Conservation (phyloP, 53 echinoderm and acorn worm genomes). For the Apostichopus leukothele region DNA sequence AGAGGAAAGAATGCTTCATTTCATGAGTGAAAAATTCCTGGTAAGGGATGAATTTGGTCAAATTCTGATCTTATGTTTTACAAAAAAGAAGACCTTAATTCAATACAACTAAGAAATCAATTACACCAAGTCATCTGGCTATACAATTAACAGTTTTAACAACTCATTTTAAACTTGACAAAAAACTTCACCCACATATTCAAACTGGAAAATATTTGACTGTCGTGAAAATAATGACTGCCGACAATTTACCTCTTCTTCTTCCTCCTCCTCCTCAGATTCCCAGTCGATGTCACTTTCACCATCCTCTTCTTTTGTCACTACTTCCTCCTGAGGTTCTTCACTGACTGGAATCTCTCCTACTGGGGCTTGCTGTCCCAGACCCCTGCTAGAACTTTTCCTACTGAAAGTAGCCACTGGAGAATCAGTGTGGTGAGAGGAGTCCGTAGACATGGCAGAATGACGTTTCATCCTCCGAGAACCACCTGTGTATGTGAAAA, state of each 20-base stretch:
- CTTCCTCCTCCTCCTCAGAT: constrained; percentile 57
- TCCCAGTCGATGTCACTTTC: constrained; percentile 85
- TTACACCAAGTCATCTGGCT: too few species aligned
- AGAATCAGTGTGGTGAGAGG: constrained; percentile 52
- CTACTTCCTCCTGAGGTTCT: not conserved
- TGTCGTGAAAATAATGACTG: too few species aligned
- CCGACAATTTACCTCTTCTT: constrained; percentile 58
- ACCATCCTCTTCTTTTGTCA: constrained; percentile 21
- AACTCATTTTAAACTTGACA: too few species aligned
- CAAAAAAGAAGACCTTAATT: too few species aligned
- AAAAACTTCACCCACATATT: too few species aligned
- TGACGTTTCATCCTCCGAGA: constrained; percentile 61
- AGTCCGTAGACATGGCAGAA: constrained; percentile 82
- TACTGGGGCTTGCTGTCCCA: constrained; percentile 37
- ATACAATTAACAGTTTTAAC: too few species aligned
- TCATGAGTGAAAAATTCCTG: too few species aligned
- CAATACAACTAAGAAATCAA: too few species aligned
- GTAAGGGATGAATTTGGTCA: too few species aligned
- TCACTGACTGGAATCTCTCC: constrained; percentile 43
- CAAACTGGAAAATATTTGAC: too few species aligned
- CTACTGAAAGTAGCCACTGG: constrained; percentile 22
- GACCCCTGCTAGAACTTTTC: constrained; percentile 54
- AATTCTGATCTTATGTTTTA: too few species aligned
- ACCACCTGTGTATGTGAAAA: constrained; percentile 14
- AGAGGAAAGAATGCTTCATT: not conserved